These are phyloP conservation scores for Paracyclopina nana DNA, from an alignment of 1,140 invertebrate genomes.

Conservation along the genomic window DNA sequence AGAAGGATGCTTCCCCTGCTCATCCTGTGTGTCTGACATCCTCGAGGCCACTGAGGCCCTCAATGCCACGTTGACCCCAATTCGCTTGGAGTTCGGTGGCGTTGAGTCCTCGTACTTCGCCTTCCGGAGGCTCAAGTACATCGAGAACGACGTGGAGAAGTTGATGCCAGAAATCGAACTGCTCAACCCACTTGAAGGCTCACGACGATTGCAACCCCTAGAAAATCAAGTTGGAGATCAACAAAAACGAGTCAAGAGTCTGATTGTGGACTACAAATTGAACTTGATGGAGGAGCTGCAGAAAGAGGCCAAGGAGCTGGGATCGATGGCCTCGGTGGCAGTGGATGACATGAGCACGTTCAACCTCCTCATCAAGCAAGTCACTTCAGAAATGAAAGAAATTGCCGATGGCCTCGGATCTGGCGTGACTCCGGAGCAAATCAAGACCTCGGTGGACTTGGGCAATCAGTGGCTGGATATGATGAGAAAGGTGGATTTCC, in stretches of 20 bases:
- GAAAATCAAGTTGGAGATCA: constrained; percentile 6
- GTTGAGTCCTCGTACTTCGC: constrained; percentile 13
- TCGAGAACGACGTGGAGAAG: constrained; percentile 2
- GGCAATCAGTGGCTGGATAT: constrained; percentile 7
- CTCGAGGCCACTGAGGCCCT: constrained; percentile 67
- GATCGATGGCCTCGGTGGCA: neutral
- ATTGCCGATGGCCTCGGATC: constrained; percentile 11
- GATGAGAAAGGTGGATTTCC: constrained; percentile 2
- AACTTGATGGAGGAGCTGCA: constrained; percentile 6
- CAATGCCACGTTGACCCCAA: constrained; percentile 36
- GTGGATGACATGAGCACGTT: neutral
- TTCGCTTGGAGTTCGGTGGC: constrained; percentile 43
- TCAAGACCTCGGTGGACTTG: constrained; percentile 7
- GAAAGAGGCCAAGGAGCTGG: neutral
- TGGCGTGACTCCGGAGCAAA: constrained; percentile 12
- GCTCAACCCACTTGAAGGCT: constrained; percentile 10
- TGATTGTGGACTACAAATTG: constrained; percentile 13
- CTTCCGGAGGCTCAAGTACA: constrained; percentile 18
- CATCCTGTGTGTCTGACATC: constrained; percentile 65
- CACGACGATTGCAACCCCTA: constrained; percentile 3
- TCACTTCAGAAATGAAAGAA: constrained; percentile 3
- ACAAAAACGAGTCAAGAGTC: neutral
- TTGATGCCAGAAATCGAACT: constrained; percentile 11
- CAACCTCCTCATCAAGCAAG: neutral
- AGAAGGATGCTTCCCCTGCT: constrained; percentile 56